Percentiles rank a stretch among this genome's conserved stretches.
These are phyloP conservation scores for Lepidochitona cinerea DNA, from an alignment of 2,888 invertebrate genomes.

Conservation along the genomic window DNA sequence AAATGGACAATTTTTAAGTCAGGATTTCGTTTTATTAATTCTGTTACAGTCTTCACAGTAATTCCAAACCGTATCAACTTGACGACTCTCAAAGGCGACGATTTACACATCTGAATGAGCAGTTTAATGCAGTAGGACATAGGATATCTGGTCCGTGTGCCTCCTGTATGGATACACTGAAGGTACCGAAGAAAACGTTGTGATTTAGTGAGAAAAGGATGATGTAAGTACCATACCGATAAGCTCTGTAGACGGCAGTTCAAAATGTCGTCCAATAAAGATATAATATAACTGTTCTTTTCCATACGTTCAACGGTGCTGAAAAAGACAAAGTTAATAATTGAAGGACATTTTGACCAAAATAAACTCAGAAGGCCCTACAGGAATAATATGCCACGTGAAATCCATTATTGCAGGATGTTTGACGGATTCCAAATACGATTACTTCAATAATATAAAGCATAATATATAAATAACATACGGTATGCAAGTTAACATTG, in stretches of 20 bases:
- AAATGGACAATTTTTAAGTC: not conserved
- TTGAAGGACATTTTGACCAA: too few species aligned
- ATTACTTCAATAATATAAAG: too few species aligned
- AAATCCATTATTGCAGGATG: too few species aligned
- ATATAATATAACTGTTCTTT: not conserved
- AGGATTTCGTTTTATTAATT: not conserved
- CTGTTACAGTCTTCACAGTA: not conserved
- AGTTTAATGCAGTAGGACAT: not conserved
- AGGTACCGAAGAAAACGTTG: not conserved
- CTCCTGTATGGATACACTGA: not conserved
- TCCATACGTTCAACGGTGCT: not conserved
- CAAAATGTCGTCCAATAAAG: not conserved
- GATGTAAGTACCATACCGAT: not conserved
- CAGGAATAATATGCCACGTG: too few species aligned
- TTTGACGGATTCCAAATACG: too few species aligned
- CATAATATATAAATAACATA: too few species aligned
- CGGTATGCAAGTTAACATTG: too few species aligned
- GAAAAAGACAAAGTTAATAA: not conserved
- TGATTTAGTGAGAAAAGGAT: not conserved
- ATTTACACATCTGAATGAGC: not conserved
- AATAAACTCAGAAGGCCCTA: too few species aligned
- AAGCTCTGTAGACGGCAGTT: not conserved
- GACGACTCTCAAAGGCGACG: not conserved
- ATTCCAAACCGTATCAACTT: not conserved
- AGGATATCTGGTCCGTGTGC: not conserved